Percentiles rank a stretch among this genome's conserved stretches.
Evolutionary conservation across 2,113 vertebrate genomes (phyloP).

Genomic region (Fulica atra): DNA sequence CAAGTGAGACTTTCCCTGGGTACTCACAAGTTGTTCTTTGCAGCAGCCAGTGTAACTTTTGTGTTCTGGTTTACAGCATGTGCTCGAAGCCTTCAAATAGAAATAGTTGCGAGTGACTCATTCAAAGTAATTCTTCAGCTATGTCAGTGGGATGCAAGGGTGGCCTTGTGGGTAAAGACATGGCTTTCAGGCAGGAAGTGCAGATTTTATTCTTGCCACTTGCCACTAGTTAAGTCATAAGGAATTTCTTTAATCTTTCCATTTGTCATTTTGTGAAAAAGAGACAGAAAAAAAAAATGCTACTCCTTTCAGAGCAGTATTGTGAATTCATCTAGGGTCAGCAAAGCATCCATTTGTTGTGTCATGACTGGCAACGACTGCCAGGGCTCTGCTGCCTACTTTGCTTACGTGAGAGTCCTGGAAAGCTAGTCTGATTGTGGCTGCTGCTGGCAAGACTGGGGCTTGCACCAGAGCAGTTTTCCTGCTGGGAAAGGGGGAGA

Average conservation of each 20-base stretch:
- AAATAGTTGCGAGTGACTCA: slow-evolving; percentile 57
- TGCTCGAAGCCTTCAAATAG: slow-evolving; percentile 16
- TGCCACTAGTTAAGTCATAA: slow-evolving; percentile 52
- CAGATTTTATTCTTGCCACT: slow-evolving; percentile 43
- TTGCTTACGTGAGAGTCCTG: not conserved
- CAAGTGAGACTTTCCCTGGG: slow-evolving; percentile 49
- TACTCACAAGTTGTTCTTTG: slow-evolving; percentile 5
- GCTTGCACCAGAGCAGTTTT: not conserved
- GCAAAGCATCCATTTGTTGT: not conserved
- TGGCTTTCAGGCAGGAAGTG: slow-evolving; percentile 51
- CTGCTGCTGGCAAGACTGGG: not conserved
- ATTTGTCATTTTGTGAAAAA: slow-evolving; percentile 27
- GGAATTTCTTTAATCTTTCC: slow-evolving; percentile 43
- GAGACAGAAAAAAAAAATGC: slow-evolving; percentile 12
- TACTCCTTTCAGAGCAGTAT: slow-evolving; percentile 8
- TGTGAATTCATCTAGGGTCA: slow-evolving; percentile 27
- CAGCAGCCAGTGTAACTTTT: slow-evolving; percentile 11
- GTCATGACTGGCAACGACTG: not conserved
- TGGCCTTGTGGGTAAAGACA: slow-evolving; percentile 58
- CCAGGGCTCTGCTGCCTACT: not conserved
- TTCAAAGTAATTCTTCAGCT: slow-evolving; percentile 56
- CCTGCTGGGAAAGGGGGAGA: not conserved
- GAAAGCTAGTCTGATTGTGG: not conserved
- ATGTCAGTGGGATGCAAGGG: slow-evolving; percentile 43
- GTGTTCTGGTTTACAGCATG: slow-evolving; percentile 32